Conservation (phyloP, 37 sponge, comb jelly and placozoan genomes). For the Agelas oroides region DNA sequence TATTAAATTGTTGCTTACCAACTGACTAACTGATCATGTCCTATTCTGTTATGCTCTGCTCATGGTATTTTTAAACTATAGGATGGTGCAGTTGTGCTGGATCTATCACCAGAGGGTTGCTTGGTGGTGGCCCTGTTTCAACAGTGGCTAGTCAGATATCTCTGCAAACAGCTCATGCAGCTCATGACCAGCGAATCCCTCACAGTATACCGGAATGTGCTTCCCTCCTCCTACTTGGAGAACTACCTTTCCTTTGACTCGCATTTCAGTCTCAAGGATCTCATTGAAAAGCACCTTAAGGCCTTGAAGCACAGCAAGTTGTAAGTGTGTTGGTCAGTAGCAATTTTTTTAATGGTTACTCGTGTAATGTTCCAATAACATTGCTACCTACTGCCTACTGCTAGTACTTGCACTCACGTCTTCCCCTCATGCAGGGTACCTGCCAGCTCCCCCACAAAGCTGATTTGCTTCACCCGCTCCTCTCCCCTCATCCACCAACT, state of each 20-base stretch:
- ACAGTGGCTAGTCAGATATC: conserved; percentile 69
- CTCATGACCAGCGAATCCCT: conserved; percentile 80
- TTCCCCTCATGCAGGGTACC: background rate
- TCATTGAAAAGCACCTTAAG: conserved; percentile 40
- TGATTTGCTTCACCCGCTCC: conserved; percentile 88
- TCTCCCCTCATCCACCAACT: conserved; percentile 82
- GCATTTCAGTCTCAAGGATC: conserved; percentile 83
- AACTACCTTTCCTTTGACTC: conserved; percentile 79
- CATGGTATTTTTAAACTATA: too few species aligned
- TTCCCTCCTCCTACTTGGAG: conserved; percentile 66
- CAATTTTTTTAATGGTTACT: too few species aligned
- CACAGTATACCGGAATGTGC: conserved; percentile 48
- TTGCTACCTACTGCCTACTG: too few species aligned
- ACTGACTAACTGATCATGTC: too few species aligned
- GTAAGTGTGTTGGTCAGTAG: too few species aligned
- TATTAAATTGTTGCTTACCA: too few species aligned
- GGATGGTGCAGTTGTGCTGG: too few species aligned
- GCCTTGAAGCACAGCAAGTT: conserved; percentile 25
- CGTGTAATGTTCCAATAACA: too few species aligned
- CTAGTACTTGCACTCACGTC: too few species aligned
- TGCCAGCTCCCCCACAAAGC: conserved; percentile 57
- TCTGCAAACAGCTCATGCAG: conserved; percentile 75
- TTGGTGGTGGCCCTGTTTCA: conserved; percentile 52
- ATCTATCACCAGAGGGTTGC: conserved; percentile 57
- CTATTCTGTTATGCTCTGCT: too few species aligned